Conservation (phyloP, 2,113 vertebrate genomes). For the Cyanocitta stelleri region DNA sequence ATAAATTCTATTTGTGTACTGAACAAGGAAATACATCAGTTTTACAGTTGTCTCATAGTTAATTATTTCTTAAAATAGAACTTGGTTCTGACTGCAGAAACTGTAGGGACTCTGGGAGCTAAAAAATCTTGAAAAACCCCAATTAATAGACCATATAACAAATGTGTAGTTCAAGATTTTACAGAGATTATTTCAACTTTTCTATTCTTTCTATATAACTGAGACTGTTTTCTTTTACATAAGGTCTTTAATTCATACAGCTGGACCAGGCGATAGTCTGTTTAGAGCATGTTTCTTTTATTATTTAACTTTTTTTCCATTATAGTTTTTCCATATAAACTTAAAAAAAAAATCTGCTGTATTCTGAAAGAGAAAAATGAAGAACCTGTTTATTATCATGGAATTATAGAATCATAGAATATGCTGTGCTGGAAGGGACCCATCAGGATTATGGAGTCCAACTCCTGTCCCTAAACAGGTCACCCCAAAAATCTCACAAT, state of each 20-base stretch:
- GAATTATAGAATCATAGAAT: background rate
- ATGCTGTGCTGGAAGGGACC: background rate
- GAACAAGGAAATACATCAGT: background rate
- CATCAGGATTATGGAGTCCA: background rate
- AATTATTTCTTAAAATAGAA: slow-evolving; percentile 16
- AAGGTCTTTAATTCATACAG: background rate
- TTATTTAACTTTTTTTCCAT: background rate
- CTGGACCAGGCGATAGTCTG: background rate
- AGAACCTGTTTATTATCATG: background rate
- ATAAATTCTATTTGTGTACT: background rate
- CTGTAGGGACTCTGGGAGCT: background rate
- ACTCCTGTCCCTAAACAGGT: background rate
- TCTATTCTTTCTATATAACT: background rate
- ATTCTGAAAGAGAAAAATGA: background rate
- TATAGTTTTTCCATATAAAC: background rate
- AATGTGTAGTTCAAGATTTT: background rate
- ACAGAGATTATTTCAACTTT: background rate
- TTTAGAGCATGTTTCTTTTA: background rate
- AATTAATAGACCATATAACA: background rate
- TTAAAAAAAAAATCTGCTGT: background rate
- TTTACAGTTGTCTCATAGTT: background rate
- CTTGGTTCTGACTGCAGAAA: background rate
- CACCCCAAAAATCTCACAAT: background rate
- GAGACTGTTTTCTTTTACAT: background rate
- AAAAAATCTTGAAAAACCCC: background rate